A percentile compares a stretch with the other conserved stretches of the same genome.
These are phyloP conservation scores for Nephotettix cincticeps DNA, from an alignment of 1,140 invertebrate species.

Conservation along the genomic window DNA sequence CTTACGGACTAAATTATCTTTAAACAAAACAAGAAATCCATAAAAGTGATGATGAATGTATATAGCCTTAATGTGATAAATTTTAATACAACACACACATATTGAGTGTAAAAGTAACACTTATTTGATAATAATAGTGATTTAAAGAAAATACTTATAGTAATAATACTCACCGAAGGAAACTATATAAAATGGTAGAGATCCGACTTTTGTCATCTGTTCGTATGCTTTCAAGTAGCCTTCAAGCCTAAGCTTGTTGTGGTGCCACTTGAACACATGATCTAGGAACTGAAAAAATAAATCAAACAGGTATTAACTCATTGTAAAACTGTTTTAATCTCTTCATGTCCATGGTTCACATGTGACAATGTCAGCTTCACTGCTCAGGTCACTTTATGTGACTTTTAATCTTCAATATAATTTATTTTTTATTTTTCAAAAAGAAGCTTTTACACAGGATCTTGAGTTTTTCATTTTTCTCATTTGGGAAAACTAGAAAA, in stretches of 20 bases:
- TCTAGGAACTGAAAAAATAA: conserved; percentile 19
- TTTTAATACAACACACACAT: too few species aligned
- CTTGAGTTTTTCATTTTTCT: too few species aligned
- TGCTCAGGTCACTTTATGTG: background rate
- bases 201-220: conserved; percentile 11
- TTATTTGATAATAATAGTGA: too few species aligned
- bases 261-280: conserved; percentile 12
- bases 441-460: too few species aligned
- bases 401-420: background rate
- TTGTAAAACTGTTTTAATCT: background rate
- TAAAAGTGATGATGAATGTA: too few species aligned
- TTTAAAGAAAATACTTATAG: too few species aligned
- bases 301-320: background rate
- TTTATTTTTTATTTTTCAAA: too few species aligned
- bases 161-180: conserved; percentile 28
- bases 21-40: too few species aligned
- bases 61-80: too few species aligned
- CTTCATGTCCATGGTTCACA: background rate
- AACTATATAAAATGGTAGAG: conserved; percentile 22
- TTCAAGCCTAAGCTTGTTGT: conserved; percentile 10
- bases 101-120: too few species aligned
- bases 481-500: too few species aligned
- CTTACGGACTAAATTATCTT: too few species aligned
- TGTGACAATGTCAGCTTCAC: background rate
- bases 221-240: conserved; percentile 7